Conservation (phyloP, 92 coral and sea anemone genomes). For the Meandrina meandrites region DNA sequence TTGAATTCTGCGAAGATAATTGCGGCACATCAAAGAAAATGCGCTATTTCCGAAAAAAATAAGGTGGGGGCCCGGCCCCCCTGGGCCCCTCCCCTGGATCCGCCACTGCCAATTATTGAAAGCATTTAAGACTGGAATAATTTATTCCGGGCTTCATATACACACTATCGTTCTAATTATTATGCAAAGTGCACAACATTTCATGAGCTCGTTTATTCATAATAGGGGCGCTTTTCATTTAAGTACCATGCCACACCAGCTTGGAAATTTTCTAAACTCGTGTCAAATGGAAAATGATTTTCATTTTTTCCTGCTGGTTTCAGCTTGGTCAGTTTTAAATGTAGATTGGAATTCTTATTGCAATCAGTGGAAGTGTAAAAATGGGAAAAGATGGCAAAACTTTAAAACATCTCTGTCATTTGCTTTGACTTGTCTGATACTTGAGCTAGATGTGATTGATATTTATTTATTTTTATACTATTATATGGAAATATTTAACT, state of each 20-base stretch:
- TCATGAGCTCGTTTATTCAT: background rate
- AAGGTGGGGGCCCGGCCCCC: too few relatives aligned
- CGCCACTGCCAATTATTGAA: too few relatives aligned
- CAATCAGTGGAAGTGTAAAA: background rate
- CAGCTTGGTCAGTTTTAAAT: background rate
- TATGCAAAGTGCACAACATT: background rate
- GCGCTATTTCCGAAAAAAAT: too few relatives aligned
- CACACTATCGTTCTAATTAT: background rate
- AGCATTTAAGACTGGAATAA: background rate
- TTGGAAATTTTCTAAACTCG: background rate
- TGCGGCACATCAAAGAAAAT: too few relatives aligned
- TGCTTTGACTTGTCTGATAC: too few relatives aligned
- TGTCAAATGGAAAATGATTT: background rate
- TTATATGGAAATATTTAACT: background rate
- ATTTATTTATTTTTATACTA: background rate
- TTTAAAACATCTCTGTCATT: background rate
- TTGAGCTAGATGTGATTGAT: background rate
- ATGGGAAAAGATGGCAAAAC: background rate
- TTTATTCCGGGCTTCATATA: background rate
- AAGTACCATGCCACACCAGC: background rate
- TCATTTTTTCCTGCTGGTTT: background rate
- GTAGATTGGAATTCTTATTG: background rate
- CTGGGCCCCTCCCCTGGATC: too few relatives aligned
- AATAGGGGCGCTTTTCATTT: background rate
- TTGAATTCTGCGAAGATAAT: too few relatives aligned